Evolutionary conservation across 2,888 invertebrate species (phyloP).

Genomic region (Microctonus brassicae): DNA sequence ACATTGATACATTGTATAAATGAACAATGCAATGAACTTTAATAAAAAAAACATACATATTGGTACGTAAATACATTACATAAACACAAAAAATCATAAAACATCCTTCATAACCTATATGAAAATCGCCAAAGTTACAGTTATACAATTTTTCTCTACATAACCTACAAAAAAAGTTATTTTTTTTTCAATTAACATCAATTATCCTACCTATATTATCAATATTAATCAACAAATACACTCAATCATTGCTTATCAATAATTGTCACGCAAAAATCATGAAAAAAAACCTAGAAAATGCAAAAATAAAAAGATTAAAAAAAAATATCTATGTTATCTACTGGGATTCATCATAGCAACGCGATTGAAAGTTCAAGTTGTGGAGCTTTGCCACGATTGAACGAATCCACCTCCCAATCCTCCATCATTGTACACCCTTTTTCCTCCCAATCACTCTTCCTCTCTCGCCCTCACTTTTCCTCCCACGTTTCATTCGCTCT

Average conservation of each 20-base stretch:
- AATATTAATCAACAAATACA: neutral
- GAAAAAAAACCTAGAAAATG: neutral
- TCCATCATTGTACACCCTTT: neutral
- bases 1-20: too few relatives aligned
- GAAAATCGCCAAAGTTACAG: too few relatives aligned
- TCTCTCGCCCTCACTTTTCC: too few relatives aligned
- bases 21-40: too few relatives aligned
- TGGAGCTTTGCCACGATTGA: slow-evolving; percentile 15
- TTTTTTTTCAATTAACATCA: too few relatives aligned
- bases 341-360: slow-evolving; percentile 30
- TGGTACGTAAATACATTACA: too few relatives aligned
- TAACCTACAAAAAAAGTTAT: too few relatives aligned
- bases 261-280: neutral
- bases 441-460: too few relatives aligned
- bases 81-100: too few relatives aligned
- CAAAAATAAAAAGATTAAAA: neutral
- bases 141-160: too few relatives aligned
- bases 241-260: neutral
- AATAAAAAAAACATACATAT: too few relatives aligned
- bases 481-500: slow-evolving; percentile 22
- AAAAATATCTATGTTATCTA: slow-evolving; percentile 2
- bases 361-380: slow-evolving; percentile 42
- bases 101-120: too few relatives aligned
- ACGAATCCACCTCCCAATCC: slow-evolving; percentile 1
- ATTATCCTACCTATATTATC: neutral